Conservation (phyloP, 2,113 vertebrate species). For the Apeltes quadracus region DNA sequence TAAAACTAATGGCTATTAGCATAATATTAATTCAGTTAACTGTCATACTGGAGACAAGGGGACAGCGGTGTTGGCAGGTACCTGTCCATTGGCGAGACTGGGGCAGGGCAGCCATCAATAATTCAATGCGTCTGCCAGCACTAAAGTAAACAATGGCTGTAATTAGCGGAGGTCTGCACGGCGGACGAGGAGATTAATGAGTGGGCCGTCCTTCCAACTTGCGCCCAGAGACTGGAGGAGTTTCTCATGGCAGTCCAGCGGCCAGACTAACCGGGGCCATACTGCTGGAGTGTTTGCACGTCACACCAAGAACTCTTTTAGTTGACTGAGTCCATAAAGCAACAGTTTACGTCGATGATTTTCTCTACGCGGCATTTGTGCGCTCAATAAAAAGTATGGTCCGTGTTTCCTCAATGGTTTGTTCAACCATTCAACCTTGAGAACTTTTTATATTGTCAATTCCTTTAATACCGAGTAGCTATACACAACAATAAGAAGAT, state of each 20-base stretch:
- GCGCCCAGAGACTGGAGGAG: slow-evolving; percentile 66
- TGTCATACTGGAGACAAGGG: slow-evolving; percentile 35
- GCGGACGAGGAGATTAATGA: slow-evolving; percentile 77
- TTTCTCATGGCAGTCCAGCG: slow-evolving; percentile 56
- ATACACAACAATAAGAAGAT: neutral
- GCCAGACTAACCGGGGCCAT: slow-evolving; percentile 56
- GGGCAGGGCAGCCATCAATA: slow-evolving; percentile 67
- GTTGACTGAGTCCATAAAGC: neutral
- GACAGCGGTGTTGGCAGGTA: slow-evolving; percentile 49
- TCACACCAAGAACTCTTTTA: neutral
- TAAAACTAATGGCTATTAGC: slow-evolving; percentile 59
- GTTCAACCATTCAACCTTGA: neutral
- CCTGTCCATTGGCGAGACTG: slow-evolving; percentile 54
- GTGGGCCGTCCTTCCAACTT: slow-evolving; percentile 68
- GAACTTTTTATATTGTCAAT: neutral
- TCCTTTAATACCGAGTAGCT: neutral
- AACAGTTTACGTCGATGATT: neutral
- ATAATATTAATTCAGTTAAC: slow-evolving; percentile 56
- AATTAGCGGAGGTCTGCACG: slow-evolving; percentile 75
- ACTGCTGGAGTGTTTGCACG: neutral
- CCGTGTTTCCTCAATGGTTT: neutral
- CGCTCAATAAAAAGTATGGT: neutral
- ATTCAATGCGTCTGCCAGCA: slow-evolving; percentile 71
- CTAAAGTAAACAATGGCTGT: slow-evolving; percentile 77
- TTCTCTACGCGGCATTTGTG: neutral